A percentile compares a stretch with the other conserved stretches of the same genome.
These are phyloP conservation scores for Sebastes kiyomatsui DNA, from an alignment of 2,797 vertebrate genomes.

Conservation along the genomic window DNA sequence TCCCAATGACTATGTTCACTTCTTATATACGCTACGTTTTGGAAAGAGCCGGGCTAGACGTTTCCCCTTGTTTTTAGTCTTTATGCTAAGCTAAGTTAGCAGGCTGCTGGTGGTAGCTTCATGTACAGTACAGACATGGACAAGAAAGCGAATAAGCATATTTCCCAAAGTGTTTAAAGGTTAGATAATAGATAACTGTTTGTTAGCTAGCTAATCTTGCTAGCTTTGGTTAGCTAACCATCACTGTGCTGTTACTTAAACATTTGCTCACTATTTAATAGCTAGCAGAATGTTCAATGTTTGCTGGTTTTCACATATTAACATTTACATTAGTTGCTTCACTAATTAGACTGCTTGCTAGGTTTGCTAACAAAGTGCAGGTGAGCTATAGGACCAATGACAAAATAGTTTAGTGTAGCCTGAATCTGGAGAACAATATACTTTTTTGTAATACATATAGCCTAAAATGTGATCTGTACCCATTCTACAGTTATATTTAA, in stretches of 20 bases:
- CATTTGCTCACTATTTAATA: background rate
- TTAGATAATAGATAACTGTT: background rate
- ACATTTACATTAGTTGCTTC: background rate
- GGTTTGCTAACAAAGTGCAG: background rate
- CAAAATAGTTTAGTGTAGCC: background rate
- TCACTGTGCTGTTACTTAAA: background rate
- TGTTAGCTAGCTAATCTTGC: background rate
- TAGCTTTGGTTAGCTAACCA: background rate
- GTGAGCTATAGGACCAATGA: background rate
- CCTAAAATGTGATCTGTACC: background rate
- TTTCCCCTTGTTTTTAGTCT: background rate
- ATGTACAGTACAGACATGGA: background rate
- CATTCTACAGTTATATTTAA: background rate
- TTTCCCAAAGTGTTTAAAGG: background rate
- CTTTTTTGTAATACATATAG: background rate
- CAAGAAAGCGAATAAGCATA: background rate
- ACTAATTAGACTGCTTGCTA: background rate
- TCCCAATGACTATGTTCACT: too few species aligned
- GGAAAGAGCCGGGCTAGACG: background rate
- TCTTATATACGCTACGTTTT: background rate
- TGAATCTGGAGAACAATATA: background rate
- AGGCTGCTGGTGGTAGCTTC: too few species aligned
- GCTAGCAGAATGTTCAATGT: background rate
- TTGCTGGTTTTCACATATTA: background rate
- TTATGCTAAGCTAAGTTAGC: background rate